Evolutionary conservation across 2,797 vertebrate genomes (phyloP).

Genomic region (Ptychobarbus kaznakovi): DNA sequence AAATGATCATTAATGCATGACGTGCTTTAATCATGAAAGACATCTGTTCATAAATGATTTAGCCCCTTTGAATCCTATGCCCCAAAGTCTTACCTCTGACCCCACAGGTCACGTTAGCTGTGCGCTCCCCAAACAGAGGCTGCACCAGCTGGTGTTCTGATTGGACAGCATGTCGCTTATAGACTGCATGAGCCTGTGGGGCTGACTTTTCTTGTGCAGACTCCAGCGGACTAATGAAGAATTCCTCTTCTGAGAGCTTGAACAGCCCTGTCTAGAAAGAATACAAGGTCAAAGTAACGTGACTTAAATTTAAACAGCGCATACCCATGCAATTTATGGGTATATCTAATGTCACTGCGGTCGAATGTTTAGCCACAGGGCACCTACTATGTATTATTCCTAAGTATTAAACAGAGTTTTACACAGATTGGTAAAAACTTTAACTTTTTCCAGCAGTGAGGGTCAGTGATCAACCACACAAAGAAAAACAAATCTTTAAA

Average conservation of each 20-base stretch:
- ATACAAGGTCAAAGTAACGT: conserved; percentile 17
- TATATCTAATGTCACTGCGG: background rate
- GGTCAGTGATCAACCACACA: background rate
- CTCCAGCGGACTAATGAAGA: conserved; percentile 90
- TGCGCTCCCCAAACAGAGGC: conserved; percentile 63
- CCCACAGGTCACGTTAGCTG: conserved; percentile 76
- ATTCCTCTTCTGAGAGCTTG: conserved; percentile 85
- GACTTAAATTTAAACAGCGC: conserved; percentile 19
- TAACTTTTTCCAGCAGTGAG: background rate
- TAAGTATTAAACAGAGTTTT: background rate
- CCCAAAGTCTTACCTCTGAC: conserved; percentile 76
- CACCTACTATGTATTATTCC: background rate
- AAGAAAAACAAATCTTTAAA: background rate
- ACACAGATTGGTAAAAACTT: background rate
- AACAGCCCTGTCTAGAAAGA: conserved; percentile 88
- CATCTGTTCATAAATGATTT: background rate
- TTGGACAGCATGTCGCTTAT: conserved; percentile 78
- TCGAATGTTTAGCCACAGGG: background rate
- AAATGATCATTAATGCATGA: background rate
- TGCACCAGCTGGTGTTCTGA: conserved; percentile 54
- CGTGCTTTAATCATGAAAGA: background rate
- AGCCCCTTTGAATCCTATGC: background rate
- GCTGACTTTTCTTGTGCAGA: conserved; percentile 54
- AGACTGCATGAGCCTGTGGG: conserved; percentile 87
- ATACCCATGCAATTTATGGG: background rate